These are phyloP conservation scores for Bradypus variegatus DNA, from an alignment of 2,797 vertebrate species.

Conservation along the genomic window DNA sequence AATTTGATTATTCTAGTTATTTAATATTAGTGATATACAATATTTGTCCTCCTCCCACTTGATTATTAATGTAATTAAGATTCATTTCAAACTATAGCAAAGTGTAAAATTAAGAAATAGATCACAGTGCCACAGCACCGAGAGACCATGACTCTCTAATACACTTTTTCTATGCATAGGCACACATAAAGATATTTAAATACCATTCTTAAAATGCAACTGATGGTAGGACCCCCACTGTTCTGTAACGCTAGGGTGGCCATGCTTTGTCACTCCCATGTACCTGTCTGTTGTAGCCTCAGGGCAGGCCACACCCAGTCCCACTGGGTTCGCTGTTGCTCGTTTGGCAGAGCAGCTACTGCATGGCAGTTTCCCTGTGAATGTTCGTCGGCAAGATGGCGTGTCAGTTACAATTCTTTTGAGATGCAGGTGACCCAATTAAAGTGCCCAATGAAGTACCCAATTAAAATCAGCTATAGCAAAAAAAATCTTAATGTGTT, in stretches of 20 bases:
- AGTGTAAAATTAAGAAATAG: neutral
- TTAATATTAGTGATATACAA: no score
- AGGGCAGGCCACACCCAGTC: no score
- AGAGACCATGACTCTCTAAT: neutral
- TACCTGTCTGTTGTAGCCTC: neutral
- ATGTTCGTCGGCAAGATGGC: neutral
- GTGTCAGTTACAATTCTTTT: neutral
- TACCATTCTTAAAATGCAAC: neutral
- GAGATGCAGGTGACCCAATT: neutral
- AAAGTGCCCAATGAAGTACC: neutral
- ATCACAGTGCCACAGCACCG: neutral
- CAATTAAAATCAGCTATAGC: neutral
- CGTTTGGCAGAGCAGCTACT: neutral
- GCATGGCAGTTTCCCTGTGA: neutral
- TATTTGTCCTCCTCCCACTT: neutral
- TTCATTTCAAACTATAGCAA: conserved; percentile 12
- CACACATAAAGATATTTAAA: neutral
- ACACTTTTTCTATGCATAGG: neutral
- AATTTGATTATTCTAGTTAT: no score
- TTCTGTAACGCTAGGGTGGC: neutral
- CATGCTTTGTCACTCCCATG: neutral
- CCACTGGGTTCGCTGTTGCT: neutral
- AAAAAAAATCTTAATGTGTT: neutral
- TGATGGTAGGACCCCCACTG: neutral
- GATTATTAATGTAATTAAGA: conserved; percentile 37